These are phyloP conservation scores for Spodoptera exigua DNA, from an alignment of 2,888 invertebrate species.

Conservation along the genomic window DNA sequence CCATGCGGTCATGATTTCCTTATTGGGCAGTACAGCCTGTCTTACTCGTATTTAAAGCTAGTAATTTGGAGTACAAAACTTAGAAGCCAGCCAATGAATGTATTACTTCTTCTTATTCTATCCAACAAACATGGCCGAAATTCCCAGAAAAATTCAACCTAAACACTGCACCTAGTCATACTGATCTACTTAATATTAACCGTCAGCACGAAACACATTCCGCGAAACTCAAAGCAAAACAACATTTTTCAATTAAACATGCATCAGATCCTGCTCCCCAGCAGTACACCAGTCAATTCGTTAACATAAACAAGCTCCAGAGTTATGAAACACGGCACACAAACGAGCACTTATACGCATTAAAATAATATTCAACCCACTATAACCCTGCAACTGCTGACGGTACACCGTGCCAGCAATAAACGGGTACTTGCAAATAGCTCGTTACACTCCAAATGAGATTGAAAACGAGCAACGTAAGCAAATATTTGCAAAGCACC, in stretches of 20 bases:
- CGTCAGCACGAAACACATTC: no score
- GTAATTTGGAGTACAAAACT: no score
- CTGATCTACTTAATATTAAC: not conserved
- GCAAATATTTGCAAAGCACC: conserved; percentile 64
- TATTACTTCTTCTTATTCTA: no score
- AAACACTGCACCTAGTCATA: no score
- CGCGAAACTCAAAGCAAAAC: no score
- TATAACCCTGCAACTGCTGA: conserved; percentile 48
- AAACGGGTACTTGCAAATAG: conserved; percentile 63
- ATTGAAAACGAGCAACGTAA: conserved; percentile 62
- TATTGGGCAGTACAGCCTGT: no score
- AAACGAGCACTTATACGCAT: conserved; percentile 43
- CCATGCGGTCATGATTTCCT: no score
- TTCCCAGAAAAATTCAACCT: no score
- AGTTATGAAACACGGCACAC: conserved; percentile 38
- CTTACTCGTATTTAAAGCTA: no score
- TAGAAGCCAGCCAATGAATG: no score
- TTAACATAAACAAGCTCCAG: conserved; percentile 21
- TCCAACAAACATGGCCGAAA: no score
- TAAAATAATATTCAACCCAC: conserved; percentile 51
- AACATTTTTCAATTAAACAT: not conserved
- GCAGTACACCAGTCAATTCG: conserved; percentile 7
- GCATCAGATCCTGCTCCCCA: not conserved
- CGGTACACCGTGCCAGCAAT: conserved; percentile 47
- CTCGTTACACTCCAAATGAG: conserved; percentile 69